Evolutionary conservation across 1,140 invertebrate genomes (phyloP).

Genomic region (Drosophila sp.): DNA sequence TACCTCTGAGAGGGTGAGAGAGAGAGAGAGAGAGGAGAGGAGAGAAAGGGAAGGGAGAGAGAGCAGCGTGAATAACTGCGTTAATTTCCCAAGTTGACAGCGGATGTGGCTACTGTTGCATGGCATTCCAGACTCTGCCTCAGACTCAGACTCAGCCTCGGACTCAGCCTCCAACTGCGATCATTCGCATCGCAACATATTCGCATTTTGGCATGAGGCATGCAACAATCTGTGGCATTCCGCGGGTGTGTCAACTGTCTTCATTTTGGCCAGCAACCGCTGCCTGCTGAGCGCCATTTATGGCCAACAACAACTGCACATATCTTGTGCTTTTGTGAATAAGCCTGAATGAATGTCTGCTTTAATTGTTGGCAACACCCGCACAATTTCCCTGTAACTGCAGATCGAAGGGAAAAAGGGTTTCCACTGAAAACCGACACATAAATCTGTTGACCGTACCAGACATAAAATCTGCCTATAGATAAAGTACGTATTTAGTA

Average conservation of each 20-base stretch:
- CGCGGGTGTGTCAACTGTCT: conserved; percentile 61
- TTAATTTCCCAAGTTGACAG: conserved; percentile 79
- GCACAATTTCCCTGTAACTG: conserved; percentile 23
- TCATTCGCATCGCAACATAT: conserved; percentile 19
- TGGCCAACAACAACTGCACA: conserved; percentile 26
- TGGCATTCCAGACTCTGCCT: conserved; percentile 28
- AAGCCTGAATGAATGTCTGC: conserved; percentile 49
- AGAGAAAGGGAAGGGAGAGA: conserved; percentile 1
- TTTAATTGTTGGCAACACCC: conserved; percentile 49
- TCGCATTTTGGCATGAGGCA: conserved; percentile 38
- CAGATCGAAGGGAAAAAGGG: not conserved
- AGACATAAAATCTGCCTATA: no score
- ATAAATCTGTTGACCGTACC: no score
- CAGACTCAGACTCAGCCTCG: not conserved
- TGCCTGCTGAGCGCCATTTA: conserved; percentile 65
- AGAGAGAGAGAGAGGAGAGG: not conserved
- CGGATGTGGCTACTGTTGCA: conserved; percentile 75
- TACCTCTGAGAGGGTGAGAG: conserved; percentile 18
- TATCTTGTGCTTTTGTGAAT: conserved; percentile 35
- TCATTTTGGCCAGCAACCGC: conserved; percentile 51
- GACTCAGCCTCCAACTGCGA: conserved; percentile 46
- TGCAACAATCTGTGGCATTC: conserved; percentile 50
- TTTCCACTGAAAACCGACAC: not conserved
- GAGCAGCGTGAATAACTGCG: conserved; percentile 77
- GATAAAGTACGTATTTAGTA: no score